Evolutionary conservation across 2,113 vertebrate species (phyloP).

Genomic region (Rhinichthys klamathensis): DNA sequence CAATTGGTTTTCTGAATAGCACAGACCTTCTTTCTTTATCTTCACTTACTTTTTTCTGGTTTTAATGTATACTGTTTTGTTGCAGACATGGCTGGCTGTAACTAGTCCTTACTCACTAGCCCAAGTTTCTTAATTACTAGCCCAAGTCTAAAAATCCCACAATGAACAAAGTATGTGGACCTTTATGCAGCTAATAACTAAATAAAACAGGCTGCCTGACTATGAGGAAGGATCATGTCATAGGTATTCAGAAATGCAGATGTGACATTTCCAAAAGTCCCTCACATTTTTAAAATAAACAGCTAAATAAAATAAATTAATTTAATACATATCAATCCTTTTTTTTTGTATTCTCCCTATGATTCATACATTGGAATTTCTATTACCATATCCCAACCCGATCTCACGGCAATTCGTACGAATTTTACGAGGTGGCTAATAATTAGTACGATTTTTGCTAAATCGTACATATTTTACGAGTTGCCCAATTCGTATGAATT

Average conservation of each 20-base stretch:
- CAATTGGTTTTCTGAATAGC: background rate
- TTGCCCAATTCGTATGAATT: too few species aligned
- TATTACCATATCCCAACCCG: too few species aligned
- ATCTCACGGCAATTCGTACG: too few species aligned
- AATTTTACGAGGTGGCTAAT: too few species aligned
- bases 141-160: background rate
- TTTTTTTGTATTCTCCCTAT: background rate
- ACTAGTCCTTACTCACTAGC: background rate
- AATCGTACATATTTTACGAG: too few species aligned
- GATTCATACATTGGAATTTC: background rate
- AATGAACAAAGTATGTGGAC: background rate
- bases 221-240: background rate
- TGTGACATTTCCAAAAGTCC: background rate
- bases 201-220: background rate
- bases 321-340: background rate
- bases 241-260: background rate
- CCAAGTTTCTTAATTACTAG: too few species aligned
- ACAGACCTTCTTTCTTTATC: background rate
- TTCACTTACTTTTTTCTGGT: background rate
- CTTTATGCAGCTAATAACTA: background rate
- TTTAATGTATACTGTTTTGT: background rate
- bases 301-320: background rate
- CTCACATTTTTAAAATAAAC: background rate
- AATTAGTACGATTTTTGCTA: too few species aligned
- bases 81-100: background rate